Conservation (phyloP, 2,113 vertebrate genomes). For the Trochalopteron elliotii region DNA sequence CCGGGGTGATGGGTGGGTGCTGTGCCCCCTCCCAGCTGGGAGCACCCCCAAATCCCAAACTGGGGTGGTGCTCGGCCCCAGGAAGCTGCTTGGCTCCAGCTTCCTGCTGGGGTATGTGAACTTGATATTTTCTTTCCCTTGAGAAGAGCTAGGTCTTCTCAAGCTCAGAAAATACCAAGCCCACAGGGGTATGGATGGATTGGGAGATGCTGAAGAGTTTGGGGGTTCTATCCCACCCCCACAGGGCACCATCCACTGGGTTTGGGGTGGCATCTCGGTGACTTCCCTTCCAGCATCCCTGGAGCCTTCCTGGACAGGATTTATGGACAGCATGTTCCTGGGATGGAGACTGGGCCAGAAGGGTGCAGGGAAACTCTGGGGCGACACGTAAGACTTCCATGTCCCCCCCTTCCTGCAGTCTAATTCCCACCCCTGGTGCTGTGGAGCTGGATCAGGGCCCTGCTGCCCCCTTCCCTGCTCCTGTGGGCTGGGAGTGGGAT, state of each 20-base stretch:
- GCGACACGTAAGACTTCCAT: background rate
- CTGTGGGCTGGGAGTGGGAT: background rate
- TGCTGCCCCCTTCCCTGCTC: too few relatives aligned
- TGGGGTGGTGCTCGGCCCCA: background rate
- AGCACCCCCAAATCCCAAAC: background rate
- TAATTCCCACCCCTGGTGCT: background rate
- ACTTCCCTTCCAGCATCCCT: background rate
- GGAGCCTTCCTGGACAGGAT: background rate
- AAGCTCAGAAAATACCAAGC: too few relatives aligned
- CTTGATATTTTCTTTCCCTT: too few relatives aligned
- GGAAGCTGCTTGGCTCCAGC: background rate
- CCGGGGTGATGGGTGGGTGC: background rate
- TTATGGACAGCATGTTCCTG: fast-evolving
- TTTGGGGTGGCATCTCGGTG: background rate
- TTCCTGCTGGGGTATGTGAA: background rate
- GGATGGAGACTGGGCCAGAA: background rate
- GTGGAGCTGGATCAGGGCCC: background rate
- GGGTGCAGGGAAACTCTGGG: background rate
- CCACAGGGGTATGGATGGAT: background rate
- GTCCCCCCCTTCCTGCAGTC: background rate
- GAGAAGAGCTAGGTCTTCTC: too few relatives aligned
- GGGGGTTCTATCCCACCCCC: background rate
- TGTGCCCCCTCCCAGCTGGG: background rate
- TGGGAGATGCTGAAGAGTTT: background rate
- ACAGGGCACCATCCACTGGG: fast-evolving